These are phyloP conservation scores for Trichopoda pennipes DNA, from an alignment of 2,888 invertebrate species.

Conservation along the genomic window DNA sequence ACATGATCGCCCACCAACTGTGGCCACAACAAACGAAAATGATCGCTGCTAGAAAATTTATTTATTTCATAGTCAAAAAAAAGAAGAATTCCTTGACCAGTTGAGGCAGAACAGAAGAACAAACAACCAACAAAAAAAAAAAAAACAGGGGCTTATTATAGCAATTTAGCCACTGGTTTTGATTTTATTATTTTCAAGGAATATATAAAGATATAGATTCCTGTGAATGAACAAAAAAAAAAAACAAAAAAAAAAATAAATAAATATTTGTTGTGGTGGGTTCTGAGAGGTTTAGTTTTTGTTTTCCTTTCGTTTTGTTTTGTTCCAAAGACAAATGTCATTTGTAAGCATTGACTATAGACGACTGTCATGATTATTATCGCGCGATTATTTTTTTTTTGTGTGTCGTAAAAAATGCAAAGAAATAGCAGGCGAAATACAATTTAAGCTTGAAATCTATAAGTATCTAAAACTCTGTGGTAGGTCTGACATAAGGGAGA, in stretches of 20 bases:
- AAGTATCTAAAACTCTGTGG: conserved; percentile 74
- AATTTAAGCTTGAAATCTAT: conserved; percentile 67
- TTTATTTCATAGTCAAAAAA: conserved; percentile 48
- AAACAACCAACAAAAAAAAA: not conserved
- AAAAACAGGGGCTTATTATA: conserved; percentile 77
- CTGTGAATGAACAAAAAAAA: conserved; percentile 60
- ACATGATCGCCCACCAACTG: conserved; percentile 77
- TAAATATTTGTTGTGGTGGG: conserved; percentile 8
- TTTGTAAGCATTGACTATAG: conserved; percentile 78
- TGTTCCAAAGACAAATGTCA: conserved; percentile 75
- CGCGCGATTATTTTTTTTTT: conserved; percentile 71
- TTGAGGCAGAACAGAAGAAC: conserved; percentile 6
- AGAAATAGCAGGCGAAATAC: conserved; percentile 46
- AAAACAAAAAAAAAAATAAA: not conserved
- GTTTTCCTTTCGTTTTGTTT: conserved; percentile 38
- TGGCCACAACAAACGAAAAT: conserved; percentile 70
- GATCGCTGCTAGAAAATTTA: conserved; percentile 59
- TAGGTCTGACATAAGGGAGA: conserved; percentile 72
- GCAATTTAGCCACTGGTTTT: conserved; percentile 80
- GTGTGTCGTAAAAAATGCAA: not conserved
- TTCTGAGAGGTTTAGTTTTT: conserved; percentile 47
- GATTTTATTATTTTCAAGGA: conserved; percentile 74
- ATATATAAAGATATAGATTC: conserved; percentile 67
- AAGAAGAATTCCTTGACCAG: conserved; percentile 30
- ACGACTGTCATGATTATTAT: conserved; percentile 80